Evolutionary conservation across 2,888 invertebrate species (phyloP), one percentile per base, ranked within the genome.

Genomic region (Blastobasis adustella): DNA sequence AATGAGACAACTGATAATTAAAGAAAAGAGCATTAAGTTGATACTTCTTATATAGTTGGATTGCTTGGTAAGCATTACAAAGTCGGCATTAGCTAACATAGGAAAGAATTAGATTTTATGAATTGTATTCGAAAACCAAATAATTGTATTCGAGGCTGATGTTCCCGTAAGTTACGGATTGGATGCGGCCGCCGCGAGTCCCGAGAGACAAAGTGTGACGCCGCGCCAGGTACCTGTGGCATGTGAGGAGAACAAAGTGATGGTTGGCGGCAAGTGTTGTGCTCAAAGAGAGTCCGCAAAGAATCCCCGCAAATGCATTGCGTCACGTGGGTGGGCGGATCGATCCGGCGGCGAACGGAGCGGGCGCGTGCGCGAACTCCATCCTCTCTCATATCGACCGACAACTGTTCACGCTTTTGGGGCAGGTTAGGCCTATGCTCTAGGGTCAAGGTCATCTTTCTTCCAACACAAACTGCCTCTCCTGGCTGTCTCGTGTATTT

Each of bases 341-440:
- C 86, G 83, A 86, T 84, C 63, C 71, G 67, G 68, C 71, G 73
- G 75, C 71, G 71, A 72, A 69, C 66, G 60, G 58, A 56, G 58
- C 58, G 67, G 57, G 82, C 86, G 87, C 85, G 67, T 79, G 87
- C 84, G 85, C 84, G 80, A 76, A 79, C 71, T 66, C 69, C 60
- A 73, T 69, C 70, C 71, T 77, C 73, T 73, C 63, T 66, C 67
- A 71, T 86, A 88, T 88, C 87, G 88, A 88, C 79, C 85, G 73
- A 66, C 60, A 75, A 81, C 80, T 82, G 81, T 75, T 76, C 72
- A 80, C 79, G 77, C 82, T 84, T 87, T 85, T 89, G 86, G 82
- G 89, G 88, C 89, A 89, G 88, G 89, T 89, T 89, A 88, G 86
- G 89, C 88, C 85, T 86, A 83, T 79, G 73, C 77, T 80, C 84